Evolutionary conservation across 2,797 vertebrate genomes (phyloP), one percentile per base, ranked within the genome.

Genomic region (Sebastes alutus): DNA sequence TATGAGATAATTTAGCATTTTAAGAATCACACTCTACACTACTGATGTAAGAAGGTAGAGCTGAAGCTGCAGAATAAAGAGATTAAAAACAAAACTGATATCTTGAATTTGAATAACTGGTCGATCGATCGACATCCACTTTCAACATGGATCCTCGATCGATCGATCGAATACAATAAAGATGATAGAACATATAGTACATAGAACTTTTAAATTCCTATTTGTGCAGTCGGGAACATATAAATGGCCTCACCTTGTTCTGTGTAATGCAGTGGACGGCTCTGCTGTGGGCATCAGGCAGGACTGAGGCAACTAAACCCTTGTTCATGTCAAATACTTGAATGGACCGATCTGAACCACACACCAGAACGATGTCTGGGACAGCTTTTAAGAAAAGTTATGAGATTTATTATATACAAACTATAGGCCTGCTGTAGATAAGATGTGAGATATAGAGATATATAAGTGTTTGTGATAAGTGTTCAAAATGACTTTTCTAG

Each of bases 271-370:
- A 97, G 89, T 98, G 96, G 72, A 95, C 59, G 5, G 96, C 89
- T 95, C 95, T 94, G 30, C 93, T 88, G 86, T 98, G 98, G 91
- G 90, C 95, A 81, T 97, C 96, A 1, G 88, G 90, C 70, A 97
- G 89, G 80, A 92, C 64, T 4, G 97, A 94, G 5, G 87, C 87
- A 20, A 97, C 95, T 54, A 86, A 60, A 59, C 95, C 96, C 18
- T 79, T 92, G 68, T 97, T 98, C 93, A 98, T 95, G 89, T 99
- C 97, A 86, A 98, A 97, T 22, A 97, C 90, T 84, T 98, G 97
- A 84, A 98, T 55, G 0, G 96, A 91, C 72, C 94, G 90, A 89
- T 97, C 96, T n/a, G 95, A 94, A 61, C 96, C 96, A 76, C 96
- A 96, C 33, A 93, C 82, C 72, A 99, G 92, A 14, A 98, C 93